Evolutionary conservation across 2,113 vertebrate species (phyloP).

Genomic region (Lamprotornis superbus): DNA sequence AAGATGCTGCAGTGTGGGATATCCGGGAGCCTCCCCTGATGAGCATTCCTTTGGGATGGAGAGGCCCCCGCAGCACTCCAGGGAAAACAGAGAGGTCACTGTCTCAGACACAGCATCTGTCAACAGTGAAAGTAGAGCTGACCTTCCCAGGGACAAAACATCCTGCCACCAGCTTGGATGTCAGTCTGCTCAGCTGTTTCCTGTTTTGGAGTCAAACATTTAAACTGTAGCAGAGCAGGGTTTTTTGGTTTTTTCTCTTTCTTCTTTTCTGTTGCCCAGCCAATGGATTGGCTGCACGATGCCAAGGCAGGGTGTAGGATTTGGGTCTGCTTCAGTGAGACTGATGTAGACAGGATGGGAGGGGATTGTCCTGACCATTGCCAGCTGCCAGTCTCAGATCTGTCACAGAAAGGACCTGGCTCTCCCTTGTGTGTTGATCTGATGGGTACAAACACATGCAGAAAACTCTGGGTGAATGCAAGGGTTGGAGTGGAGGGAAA

Average conservation of each 20-base stretch:
- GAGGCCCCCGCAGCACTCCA: background rate
- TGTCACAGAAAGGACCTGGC: background rate
- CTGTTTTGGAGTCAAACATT: conserved; percentile 43
- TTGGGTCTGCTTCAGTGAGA: background rate
- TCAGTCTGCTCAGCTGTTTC: conserved; percentile 63
- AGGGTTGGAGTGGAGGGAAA: background rate
- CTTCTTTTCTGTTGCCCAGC: background rate
- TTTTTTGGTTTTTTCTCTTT: background rate
- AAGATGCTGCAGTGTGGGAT: background rate
- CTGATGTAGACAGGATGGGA: background rate
- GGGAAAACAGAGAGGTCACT: conserved; percentile 54
- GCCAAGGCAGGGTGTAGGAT: background rate
- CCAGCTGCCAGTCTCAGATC: background rate
- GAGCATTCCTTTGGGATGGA: background rate
- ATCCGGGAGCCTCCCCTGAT: background rate
- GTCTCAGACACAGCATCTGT: conserved; percentile 45
- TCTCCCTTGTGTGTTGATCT: background rate
- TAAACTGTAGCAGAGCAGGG: background rate
- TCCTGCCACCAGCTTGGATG: conserved; percentile 50
- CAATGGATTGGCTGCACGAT: background rate
- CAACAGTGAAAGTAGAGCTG: conserved; percentile 59
- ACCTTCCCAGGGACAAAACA: conserved; percentile 51
- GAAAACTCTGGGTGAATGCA: background rate
- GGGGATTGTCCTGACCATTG: background rate
- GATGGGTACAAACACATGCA: background rate